These are phyloP conservation scores for Boleophthalmus pectinirostris DNA, from an alignment of 2,113 vertebrate species.

Conservation along the genomic window DNA sequence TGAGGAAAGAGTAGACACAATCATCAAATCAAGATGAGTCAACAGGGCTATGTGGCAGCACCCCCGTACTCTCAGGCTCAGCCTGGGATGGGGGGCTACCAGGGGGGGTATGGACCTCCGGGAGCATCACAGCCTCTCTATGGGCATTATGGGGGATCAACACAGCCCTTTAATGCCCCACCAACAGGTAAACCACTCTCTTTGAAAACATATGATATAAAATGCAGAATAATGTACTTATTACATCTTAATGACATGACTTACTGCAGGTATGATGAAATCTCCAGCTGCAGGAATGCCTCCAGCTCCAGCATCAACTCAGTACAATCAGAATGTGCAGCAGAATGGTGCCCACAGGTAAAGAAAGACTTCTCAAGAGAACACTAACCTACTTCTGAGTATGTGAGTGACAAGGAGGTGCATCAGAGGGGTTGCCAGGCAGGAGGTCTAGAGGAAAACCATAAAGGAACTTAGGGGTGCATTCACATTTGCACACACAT, in stretches of 20 bases:
- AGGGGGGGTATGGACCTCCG: constrained; percentile 76
- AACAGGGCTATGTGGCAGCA: constrained; percentile 91
- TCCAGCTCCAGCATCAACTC: constrained; percentile 63
- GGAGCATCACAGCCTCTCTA: constrained; percentile 78
- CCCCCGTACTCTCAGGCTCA: constrained; percentile 91
- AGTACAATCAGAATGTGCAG: constrained; percentile 70
- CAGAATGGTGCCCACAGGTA: constrained; percentile 84
- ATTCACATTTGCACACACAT: no score
- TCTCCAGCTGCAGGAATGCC: constrained; percentile 70
- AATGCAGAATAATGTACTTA: background rate
- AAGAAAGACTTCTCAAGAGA: constrained; percentile 33
- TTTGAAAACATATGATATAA: background rate
- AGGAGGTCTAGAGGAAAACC: no score
- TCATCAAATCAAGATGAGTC: constrained; percentile 84
- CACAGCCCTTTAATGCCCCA: constrained; percentile 69
- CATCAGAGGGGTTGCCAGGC: no score
- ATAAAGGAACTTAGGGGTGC: no score
- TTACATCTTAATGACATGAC: background rate
- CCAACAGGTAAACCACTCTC: constrained; percentile 77
- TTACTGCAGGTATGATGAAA: constrained; percentile 81
- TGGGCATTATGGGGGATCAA: constrained; percentile 82
- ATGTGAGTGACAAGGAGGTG: background rate
- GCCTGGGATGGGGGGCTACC: constrained; percentile 86
- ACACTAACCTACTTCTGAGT: background rate
- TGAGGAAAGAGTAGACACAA: constrained; percentile 64